Percentiles rank a stretch among this genome's conserved stretches.
Conservation (phyloP, 2,113 vertebrate species). For the Amia ocellicauda region DNA sequence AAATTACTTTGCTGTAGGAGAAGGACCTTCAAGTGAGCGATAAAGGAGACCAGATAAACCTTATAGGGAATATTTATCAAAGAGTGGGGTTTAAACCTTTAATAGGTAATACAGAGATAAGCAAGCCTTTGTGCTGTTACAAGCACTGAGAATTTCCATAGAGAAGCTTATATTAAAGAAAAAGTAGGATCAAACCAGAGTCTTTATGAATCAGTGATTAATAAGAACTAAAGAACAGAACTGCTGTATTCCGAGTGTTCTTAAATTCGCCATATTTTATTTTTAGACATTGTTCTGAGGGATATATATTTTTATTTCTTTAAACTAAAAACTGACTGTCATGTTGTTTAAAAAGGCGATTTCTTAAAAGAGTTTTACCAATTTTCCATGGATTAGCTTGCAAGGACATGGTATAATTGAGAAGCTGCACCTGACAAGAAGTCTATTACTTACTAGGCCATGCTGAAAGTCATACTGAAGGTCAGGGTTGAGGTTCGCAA, state of each 20-base stretch:
- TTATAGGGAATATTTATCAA: constrained; percentile 72
- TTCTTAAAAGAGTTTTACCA: constrained; percentile 46
- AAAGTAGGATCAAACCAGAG: constrained; percentile 55
- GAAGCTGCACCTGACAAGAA: constrained; percentile 44
- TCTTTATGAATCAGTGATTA: constrained; percentile 55
- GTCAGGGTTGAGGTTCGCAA: constrained; percentile 21
- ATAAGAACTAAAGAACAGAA: constrained; percentile 39
- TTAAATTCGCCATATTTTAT: constrained; percentile 5
- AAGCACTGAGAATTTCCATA: constrained; percentile 63
- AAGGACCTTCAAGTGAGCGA: constrained; percentile 66
- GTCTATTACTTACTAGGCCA: not conserved
- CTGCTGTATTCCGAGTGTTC: constrained; percentile 26
- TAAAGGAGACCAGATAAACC: constrained; percentile 64
- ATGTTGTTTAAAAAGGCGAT: constrained; percentile 33
- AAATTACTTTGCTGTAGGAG: constrained; percentile 65
- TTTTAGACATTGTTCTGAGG: constrained; percentile 4
- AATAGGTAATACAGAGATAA: constrained; percentile 79
- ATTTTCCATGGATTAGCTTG: constrained; percentile 52
- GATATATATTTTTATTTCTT: constrained; percentile 12
- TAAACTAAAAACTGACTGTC: constrained; percentile 19
- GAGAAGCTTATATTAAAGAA: constrained; percentile 56
- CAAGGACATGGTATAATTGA: constrained; percentile 34
- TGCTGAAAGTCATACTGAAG: constrained; percentile 25
- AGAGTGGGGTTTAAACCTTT: constrained; percentile 70
- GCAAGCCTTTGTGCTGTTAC: constrained; percentile 72